A percentile compares a stretch with the other conserved stretches of the same genome.
phyloP scores from a whole-genome alignment of 2,888 invertebrate species.

The Dioctria linearis region DNA sequence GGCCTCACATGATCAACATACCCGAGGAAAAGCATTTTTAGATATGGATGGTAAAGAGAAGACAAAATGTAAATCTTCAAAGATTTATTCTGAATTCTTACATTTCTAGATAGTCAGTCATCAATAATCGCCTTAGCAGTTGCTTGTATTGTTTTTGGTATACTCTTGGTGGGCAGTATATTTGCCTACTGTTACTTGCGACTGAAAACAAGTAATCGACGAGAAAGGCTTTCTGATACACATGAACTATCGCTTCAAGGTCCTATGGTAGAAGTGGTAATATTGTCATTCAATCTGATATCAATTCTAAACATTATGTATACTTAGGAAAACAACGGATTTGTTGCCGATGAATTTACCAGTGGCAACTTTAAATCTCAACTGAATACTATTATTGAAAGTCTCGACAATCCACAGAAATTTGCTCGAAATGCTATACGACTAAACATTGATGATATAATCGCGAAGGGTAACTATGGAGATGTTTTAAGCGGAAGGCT shows the following conservation, averaged over 20 bases:
- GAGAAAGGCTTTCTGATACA: conserved; percentile 73
- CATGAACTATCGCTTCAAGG: conserved; percentile 84
- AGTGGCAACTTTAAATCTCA: conserved; percentile 83
- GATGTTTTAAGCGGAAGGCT: conserved; percentile 82
- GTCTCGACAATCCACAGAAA: conserved; percentile 72
- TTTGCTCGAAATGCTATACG: conserved; percentile 81
- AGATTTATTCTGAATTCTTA: not conserved
- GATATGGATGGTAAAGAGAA: conserved; percentile 71
- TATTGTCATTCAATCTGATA: conserved; percentile 35
- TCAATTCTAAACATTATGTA: not conserved
- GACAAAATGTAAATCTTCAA: not conserved
- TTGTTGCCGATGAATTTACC: conserved; percentile 82
- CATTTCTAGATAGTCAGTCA: conserved; percentile 60
- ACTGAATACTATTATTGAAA: conserved; percentile 77
- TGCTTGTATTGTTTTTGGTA: conserved; percentile 80
- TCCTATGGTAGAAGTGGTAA: conserved; percentile 81
- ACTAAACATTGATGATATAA: conserved; percentile 78
- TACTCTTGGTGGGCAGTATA: conserved; percentile 77
- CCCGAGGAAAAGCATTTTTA: conserved; percentile 62
- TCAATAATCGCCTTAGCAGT: conserved; percentile 72
- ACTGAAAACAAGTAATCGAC: conserved; percentile 68
- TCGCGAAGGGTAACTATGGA: conserved; percentile 85
- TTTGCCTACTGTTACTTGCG: conserved; percentile 72
- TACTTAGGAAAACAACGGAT: conserved; percentile 81
- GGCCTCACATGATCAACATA: conserved; percentile 71